phyloP scores from a whole-genome alignment of 2,888 invertebrate species.

The Papilio demoleus region DNA sequence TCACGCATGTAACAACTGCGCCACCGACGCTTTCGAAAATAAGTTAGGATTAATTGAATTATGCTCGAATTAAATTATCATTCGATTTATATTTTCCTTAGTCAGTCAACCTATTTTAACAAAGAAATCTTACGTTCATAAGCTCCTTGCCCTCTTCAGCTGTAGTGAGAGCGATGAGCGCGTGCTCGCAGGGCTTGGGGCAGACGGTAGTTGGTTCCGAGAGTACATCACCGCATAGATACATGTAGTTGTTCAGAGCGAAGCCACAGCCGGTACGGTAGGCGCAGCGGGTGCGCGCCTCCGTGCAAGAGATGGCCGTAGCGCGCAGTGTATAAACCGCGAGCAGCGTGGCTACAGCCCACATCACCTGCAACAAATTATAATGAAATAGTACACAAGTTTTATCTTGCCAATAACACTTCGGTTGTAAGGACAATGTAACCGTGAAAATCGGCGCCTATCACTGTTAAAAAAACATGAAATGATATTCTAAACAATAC shows the following conservation, averaged over 20 bases:
- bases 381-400: neutral
- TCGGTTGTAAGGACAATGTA: no score
- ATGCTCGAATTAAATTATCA: no score
- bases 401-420: no score
- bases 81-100: no score
- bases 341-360: slow-evolving; percentile 65
- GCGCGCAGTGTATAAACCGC: slow-evolving; percentile 57
- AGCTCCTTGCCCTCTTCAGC: slow-evolving; percentile 91
- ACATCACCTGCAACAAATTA: slow-evolving; percentile 68
- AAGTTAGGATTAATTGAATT: no score
- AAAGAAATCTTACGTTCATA: slow-evolving; percentile 87
- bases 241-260: slow-evolving; percentile 90
- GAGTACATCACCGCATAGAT: slow-evolving; percentile 88
- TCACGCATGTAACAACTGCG: no score
- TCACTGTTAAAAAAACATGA: no score
- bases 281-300: slow-evolving; percentile 89
- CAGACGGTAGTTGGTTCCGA: slow-evolving; percentile 84
- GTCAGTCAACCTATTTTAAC: no score
- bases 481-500: no score
- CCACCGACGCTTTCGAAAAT: no score
- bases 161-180: slow-evolving; percentile 90
- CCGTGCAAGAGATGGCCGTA: slow-evolving; percentile 81
- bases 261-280: slow-evolving; percentile 90
- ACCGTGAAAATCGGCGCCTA: no score
- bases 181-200: slow-evolving; percentile 89